phyloP scores from a whole-genome alignment of 2,888 invertebrate species.

The Malthinus seriepunctatus region DNA sequence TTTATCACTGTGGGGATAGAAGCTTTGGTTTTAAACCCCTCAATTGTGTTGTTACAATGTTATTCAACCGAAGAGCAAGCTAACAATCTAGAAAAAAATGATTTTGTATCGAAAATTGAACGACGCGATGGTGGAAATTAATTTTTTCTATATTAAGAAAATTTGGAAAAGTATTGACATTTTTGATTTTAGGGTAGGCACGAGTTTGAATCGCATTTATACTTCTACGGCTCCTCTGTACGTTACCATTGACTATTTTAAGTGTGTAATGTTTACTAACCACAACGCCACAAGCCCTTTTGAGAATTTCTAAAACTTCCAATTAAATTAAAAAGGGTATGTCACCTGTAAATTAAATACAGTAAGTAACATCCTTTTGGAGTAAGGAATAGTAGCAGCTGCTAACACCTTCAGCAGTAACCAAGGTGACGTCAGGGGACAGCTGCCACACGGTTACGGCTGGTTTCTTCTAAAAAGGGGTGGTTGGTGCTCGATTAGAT shows the following conservation, averaged over 20 bases:
- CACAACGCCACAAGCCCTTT: too few relatives aligned
- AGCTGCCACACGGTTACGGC: conserved; percentile 35
- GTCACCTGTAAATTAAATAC: conserved; percentile 24
- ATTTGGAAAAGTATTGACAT: not conserved
- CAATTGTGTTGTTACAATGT: conserved; percentile 7
- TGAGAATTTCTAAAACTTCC: not conserved
- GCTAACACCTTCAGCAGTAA: conserved; percentile 33
- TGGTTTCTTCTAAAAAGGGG: conserved; percentile 33
- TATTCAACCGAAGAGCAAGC: conserved; percentile 2
- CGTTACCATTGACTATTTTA: too few relatives aligned
- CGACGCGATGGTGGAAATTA: not conserved
- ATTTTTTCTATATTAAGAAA: conserved; percentile 1
- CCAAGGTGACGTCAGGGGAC: conserved; percentile 37
- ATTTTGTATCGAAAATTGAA: too few relatives aligned
- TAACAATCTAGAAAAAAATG: too few relatives aligned
- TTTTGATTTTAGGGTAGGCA: not conserved
- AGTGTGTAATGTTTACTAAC: too few relatives aligned
- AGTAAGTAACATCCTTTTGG: conserved; percentile 9
- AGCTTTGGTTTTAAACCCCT: conserved; percentile 8
- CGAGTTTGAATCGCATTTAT: too few relatives aligned
- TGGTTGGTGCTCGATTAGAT: conserved; percentile 33
- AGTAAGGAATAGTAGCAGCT: conserved; percentile 21
- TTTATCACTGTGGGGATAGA: conserved; percentile 4
- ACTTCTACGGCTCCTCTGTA: too few relatives aligned
- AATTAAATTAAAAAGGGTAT: conserved; percentile 7